A percentile compares a stretch with the other conserved stretches of the same genome.
phyloP scores from a whole-genome alignment of 2,113 vertebrate species.

The Hirundichthys speculiger region DNA sequence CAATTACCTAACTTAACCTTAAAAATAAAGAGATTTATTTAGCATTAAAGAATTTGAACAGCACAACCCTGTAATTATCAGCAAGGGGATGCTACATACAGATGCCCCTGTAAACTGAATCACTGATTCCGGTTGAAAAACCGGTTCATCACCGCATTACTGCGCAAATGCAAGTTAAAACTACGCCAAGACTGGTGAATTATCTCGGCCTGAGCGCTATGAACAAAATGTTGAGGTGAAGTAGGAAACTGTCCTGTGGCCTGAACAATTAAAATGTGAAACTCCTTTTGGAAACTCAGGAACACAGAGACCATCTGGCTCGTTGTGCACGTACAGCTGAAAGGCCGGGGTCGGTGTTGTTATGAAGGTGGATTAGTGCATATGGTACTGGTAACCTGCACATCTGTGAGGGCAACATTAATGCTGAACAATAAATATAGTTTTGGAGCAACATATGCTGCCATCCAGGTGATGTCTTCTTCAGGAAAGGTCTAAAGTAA shows the following conservation, averaged over 20 bases:
- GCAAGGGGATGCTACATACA: no score
- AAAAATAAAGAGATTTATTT: no score
- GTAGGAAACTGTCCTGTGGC: background rate
- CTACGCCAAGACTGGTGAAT: no score
- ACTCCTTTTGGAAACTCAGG: background rate
- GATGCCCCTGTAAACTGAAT: no score
- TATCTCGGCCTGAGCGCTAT: background rate
- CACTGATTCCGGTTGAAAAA: no score
- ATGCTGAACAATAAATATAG: background rate
- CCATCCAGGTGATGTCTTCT: background rate
- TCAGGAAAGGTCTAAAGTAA: background rate
- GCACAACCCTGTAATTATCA: no score
- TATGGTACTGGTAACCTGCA: background rate
- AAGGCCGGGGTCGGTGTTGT: background rate
- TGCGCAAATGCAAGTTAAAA: no score
- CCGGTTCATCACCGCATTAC: no score
- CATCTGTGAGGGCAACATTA: background rate
- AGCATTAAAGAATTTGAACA: no score
- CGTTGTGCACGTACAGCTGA: background rate
- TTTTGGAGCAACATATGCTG: background rate
- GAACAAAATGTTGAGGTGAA: background rate
- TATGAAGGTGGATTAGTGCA: background rate
- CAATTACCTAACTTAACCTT: no score
- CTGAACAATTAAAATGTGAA: background rate
- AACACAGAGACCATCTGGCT: background rate